Evolutionary conservation across 2,888 invertebrate genomes (phyloP).

Genomic region (Sesamia inferens): DNA sequence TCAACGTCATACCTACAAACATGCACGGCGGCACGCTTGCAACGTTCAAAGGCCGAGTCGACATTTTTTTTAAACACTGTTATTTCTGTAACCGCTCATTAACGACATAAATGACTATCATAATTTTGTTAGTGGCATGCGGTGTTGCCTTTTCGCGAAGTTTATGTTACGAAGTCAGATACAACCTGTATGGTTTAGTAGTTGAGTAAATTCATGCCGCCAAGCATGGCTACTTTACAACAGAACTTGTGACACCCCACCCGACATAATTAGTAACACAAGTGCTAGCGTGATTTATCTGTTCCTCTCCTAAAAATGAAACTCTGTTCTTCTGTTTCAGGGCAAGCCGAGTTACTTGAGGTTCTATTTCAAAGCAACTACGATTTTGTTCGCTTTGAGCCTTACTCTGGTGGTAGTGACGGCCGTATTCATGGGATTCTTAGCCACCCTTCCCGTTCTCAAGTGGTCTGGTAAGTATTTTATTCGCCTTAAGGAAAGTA

Average conservation of each 20-base stretch:
- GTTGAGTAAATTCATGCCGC: background rate
- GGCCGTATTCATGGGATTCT: constrained; percentile 79
- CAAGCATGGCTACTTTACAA: background rate
- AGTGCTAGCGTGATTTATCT: background rate
- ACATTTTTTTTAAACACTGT: too few species aligned
- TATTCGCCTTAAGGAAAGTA: background rate
- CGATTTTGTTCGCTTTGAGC: constrained; percentile 75
- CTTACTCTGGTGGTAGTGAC: constrained; percentile 77
- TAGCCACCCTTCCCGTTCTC: constrained; percentile 76
- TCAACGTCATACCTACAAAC: too few species aligned
- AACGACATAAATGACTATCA: too few species aligned
- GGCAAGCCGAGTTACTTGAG: constrained; percentile 73
- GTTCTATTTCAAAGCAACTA: constrained; percentile 75
- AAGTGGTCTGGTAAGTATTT: constrained; percentile 82
- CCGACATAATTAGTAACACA: background rate
- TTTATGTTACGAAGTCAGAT: too few species aligned
- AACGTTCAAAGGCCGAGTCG: too few species aligned
- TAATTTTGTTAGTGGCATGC: too few species aligned
- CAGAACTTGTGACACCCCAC: background rate
- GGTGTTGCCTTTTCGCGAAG: too few species aligned
- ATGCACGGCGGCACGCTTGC: too few species aligned
- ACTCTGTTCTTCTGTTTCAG: constrained; percentile 70
- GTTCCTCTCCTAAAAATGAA: background rate
- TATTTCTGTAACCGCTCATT: too few species aligned
- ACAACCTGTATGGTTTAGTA: too few species aligned